Evolutionary conservation across 2,113 vertebrate genomes (phyloP).

Genomic region (Scomber japonicus): DNA sequence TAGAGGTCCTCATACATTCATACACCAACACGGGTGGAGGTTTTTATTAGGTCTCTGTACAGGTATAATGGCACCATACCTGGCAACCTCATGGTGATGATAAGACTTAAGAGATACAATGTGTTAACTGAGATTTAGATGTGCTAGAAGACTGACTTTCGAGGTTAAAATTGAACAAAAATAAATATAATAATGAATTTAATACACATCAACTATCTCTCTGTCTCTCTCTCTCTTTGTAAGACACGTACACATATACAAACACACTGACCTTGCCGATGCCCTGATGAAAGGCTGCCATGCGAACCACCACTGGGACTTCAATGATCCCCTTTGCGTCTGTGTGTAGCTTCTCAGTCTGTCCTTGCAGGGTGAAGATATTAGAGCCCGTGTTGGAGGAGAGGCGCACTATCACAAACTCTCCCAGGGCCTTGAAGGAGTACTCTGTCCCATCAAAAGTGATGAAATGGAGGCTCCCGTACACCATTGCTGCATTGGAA

Average conservation of each 20-base stretch:
- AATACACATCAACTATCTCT: background rate
- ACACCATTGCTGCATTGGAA: constrained; percentile 80
- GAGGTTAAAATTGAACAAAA: background rate
- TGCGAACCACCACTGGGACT: constrained; percentile 80
- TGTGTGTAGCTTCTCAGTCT: constrained; percentile 72
- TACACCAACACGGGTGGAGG: too few species aligned
- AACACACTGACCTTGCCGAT: constrained; percentile 84
- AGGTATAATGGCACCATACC: too few species aligned
- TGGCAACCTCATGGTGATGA: too few species aligned
- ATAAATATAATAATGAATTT: too few species aligned
- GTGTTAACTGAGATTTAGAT: too few species aligned
- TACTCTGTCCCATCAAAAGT: constrained; percentile 87
- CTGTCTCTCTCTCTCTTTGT: background rate
- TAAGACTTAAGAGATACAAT: too few species aligned
- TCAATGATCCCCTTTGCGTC: constrained; percentile 59
- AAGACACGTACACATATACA: constrained; percentile 17
- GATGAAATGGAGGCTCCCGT: constrained; percentile 86
- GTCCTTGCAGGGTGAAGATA: constrained; percentile 89
- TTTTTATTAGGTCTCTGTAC: too few species aligned
- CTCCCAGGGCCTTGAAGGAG: constrained; percentile 86
- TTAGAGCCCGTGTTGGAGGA: constrained; percentile 86
- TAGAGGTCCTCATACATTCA: too few species aligned
- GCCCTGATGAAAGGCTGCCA: constrained; percentile 87
- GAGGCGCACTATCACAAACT: constrained; percentile 86
- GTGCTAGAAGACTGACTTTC: background rate